These are phyloP conservation scores for Stegana nigrithorax DNA, from an alignment of 2,888 invertebrate genomes.

Conservation along the genomic window DNA sequence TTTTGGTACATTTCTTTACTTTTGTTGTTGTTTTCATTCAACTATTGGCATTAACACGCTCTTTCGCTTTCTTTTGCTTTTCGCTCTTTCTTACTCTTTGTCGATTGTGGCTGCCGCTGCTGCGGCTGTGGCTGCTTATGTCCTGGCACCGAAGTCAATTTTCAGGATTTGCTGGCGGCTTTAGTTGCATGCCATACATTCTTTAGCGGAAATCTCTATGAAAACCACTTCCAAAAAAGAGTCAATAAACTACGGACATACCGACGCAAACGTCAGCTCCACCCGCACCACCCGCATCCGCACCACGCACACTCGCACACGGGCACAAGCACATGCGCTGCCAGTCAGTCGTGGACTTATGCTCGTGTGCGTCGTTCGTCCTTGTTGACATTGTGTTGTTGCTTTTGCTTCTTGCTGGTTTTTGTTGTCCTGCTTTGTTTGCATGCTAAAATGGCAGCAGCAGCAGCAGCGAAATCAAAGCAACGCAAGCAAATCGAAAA, in stretches of 20 bases:
- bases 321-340: neutral
- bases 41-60: slow-evolving; percentile 10
- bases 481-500: slow-evolving; percentile 16
- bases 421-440: slow-evolving; percentile 5
- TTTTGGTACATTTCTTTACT: slow-evolving; percentile 4
- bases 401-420: neutral
- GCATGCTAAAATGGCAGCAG: neutral
- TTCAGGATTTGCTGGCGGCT: slow-evolving; percentile 59
- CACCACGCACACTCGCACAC: neutral
- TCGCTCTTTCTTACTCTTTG: neutral
- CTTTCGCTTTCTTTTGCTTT: neutral
- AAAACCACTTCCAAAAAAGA: slow-evolving; percentile 61
- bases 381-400: slow-evolving; percentile 21
- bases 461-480: neutral
- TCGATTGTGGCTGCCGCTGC: slow-evolving; percentile 37
- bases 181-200: slow-evolving; percentile 50
- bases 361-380: slow-evolving; percentile 17
- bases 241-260: slow-evolving; percentile 58
- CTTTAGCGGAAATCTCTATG: slow-evolving; percentile 57
- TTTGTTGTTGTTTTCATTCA: too few relatives aligned
- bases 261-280: too few relatives aligned
- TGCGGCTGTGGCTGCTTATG: slow-evolving; percentile 15
- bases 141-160: slow-evolving; percentile 53
- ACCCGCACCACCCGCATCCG: too few relatives aligned
- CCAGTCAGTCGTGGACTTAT: neutral